Evolutionary conservation across 2,888 invertebrate species (phyloP).

Genomic region (Hypolimnas misippus): DNA sequence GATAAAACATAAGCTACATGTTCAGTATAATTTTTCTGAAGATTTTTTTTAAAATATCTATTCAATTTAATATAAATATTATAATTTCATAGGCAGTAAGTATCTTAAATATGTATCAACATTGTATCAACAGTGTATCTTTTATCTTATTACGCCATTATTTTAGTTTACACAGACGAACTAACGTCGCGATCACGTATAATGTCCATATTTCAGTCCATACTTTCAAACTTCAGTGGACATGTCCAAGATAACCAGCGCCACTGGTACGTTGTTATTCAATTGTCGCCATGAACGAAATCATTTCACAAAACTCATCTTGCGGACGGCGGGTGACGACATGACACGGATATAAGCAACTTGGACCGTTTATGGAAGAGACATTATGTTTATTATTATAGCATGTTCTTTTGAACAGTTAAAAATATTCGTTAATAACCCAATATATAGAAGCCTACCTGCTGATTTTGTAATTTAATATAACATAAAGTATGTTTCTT

Average conservation of each 20-base stretch:
- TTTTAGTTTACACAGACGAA: neutral
- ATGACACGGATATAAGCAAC: slow-evolving; percentile 51
- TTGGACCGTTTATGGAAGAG: slow-evolving; percentile 54
- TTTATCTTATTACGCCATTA: neutral
- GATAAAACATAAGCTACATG: too few relatives aligned
- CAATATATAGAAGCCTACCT: too few relatives aligned
- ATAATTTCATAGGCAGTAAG: too few relatives aligned
- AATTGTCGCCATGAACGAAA: slow-evolving; percentile 75
- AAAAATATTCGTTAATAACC: too few relatives aligned
- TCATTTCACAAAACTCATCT: slow-evolving; percentile 82
- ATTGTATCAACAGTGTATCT: neutral
- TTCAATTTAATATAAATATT: too few relatives aligned
- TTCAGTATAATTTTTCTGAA: too few relatives aligned
- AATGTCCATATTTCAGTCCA: slow-evolving; percentile 36
- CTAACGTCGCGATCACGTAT: slow-evolving; percentile 3
- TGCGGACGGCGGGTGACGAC: slow-evolving; percentile 67
- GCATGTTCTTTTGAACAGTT: too few relatives aligned
- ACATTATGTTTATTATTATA: slow-evolving; percentile 1
- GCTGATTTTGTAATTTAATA: too few relatives aligned
- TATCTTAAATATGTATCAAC: too few relatives aligned
- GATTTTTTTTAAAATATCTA: too few relatives aligned
- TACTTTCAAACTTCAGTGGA: slow-evolving; percentile 47
- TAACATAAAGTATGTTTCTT: too few relatives aligned
- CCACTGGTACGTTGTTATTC: slow-evolving; percentile 53
- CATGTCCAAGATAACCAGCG: slow-evolving; percentile 56